These are phyloP conservation scores for Corvus moneduloides DNA, from an alignment of 2,113 vertebrate genomes.

Conservation along the genomic window DNA sequence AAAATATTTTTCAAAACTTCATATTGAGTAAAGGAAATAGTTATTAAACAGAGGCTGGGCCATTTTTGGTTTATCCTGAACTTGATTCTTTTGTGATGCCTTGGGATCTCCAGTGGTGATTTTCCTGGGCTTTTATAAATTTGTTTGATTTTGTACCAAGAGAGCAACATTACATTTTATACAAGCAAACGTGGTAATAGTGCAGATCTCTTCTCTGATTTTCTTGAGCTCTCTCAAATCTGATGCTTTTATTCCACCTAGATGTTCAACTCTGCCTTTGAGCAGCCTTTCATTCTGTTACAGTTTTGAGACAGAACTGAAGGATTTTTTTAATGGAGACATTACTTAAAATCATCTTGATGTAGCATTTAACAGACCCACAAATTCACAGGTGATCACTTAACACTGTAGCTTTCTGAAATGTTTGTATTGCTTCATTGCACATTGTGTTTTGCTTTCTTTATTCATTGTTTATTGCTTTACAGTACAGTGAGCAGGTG, in stretches of 20 bases:
- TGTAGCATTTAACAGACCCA: slow-evolving; percentile 42
- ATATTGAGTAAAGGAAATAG: neutral
- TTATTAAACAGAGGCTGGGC: neutral
- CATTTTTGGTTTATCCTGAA: neutral
- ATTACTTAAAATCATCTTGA: slow-evolving; percentile 34
- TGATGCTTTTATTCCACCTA: slow-evolving; percentile 6
- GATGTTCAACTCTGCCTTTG: neutral
- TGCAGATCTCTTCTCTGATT: neutral
- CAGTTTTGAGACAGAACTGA: slow-evolving; percentile 19
- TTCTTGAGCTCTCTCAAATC: neutral
- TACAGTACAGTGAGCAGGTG: slow-evolving; percentile 47
- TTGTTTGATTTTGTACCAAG: neutral
- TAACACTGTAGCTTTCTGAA: slow-evolving; percentile 47
- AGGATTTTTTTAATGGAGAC: slow-evolving; percentile 33
- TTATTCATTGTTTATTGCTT: slow-evolving; percentile 62
- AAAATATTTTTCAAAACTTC: slow-evolving; percentile 27
- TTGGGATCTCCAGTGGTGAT: neutral
- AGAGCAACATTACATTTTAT: neutral
- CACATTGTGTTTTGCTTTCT: slow-evolving; percentile 52
- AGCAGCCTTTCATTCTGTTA: slow-evolving; percentile 23
- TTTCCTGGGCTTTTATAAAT: neutral
- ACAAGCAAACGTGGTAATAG: neutral
- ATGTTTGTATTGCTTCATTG: slow-evolving; percentile 49
- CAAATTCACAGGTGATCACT: slow-evolving; percentile 56
- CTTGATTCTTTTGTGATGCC: neutral